Evolutionary conservation across 2,113 vertebrate species (phyloP).

Genomic region (Apteryx mantelli): DNA sequence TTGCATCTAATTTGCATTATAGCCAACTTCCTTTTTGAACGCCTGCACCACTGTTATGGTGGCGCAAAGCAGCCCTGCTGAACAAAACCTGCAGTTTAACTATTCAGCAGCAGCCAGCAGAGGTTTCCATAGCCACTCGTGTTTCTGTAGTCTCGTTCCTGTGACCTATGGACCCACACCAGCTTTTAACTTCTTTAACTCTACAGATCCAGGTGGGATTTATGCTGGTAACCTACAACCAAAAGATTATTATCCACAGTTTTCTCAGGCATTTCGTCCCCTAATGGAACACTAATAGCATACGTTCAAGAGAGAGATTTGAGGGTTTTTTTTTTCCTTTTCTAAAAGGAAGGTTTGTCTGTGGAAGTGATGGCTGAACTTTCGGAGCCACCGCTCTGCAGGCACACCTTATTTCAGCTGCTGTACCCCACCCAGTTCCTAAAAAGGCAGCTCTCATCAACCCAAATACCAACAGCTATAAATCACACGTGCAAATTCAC

Average conservation of each 20-base stretch:
- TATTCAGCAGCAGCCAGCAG: not conserved
- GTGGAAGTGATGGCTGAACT: not conserved
- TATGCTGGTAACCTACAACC: not conserved
- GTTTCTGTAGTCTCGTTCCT: not conserved
- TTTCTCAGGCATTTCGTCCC: not conserved
- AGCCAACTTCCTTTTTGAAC: slow-evolving; percentile 44
- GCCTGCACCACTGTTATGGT: not conserved
- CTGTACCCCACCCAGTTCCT: not conserved
- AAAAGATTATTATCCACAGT: not conserved
- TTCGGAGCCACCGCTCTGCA: not conserved
- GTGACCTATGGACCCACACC: not conserved
- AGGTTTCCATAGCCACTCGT: not conserved
- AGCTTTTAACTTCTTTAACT: not conserved
- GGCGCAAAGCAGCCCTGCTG: not conserved
- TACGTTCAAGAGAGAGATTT: not conserved
- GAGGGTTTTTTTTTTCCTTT: not conserved
- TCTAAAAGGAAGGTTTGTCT: not conserved
- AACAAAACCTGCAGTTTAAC: not conserved
- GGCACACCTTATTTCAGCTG: not conserved
- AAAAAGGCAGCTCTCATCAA: not conserved
- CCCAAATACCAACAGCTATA: not conserved
- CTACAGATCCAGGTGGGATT: not conserved
- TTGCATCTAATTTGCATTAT: slow-evolving; percentile 59
- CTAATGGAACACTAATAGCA: not conserved
- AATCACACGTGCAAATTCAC: not conserved